Percentiles rank a stretch among this genome's conserved stretches.
Evolutionary conservation across 2,888 invertebrate species (phyloP).

Genomic region (Cryptosula pallasiana): DNA sequence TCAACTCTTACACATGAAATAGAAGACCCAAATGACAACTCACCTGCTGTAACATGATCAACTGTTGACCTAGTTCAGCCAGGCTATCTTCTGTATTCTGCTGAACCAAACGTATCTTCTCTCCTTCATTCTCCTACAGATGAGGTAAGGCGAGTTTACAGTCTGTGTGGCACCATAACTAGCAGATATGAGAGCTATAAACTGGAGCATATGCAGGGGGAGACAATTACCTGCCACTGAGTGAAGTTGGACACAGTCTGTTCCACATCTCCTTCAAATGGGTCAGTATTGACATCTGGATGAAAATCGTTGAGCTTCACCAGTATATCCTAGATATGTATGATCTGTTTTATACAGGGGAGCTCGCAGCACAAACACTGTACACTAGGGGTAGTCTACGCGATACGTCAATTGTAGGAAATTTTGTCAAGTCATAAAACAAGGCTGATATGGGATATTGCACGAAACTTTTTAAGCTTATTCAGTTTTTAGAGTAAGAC

Average conservation of each 20-base stretch:
- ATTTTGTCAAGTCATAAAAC: no score
- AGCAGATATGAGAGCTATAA: background rate
- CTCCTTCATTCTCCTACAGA: background rate
- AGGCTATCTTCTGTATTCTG: background rate
- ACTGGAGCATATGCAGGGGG: background rate
- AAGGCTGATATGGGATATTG: no score
- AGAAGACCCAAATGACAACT: no score
- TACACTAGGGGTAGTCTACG: no score
- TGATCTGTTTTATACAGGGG: no score
- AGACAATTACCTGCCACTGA: slow-evolving; percentile 12
- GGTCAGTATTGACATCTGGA: background rate
- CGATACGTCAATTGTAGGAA: no score
- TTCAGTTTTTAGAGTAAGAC: no score
- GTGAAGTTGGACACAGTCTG: background rate
- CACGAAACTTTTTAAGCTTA: no score
- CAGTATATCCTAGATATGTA: background rate
- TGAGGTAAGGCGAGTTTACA: no score
- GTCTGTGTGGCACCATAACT: background rate
- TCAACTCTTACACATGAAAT: no score
- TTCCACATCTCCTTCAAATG: background rate
- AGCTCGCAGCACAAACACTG: no score
- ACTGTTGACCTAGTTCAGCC: background rate
- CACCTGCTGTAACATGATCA: background rate
- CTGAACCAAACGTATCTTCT: background rate
- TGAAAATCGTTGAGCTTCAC: background rate